Base-by-base conservation (phyloP, 2,113 vertebrate species). In the Callaeas wilsoni region DNA sequence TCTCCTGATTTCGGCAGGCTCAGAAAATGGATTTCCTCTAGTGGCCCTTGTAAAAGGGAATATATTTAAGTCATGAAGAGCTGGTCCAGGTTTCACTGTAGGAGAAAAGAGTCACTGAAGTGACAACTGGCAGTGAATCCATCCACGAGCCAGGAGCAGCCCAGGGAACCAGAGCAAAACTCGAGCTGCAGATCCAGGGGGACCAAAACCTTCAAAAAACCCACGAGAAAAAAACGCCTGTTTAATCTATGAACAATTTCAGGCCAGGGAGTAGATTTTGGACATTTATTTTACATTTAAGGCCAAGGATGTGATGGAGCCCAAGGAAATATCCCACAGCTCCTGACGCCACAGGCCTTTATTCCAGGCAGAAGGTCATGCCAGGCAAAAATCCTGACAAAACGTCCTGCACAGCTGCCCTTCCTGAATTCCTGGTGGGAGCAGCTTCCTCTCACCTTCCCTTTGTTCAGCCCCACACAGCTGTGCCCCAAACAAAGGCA, bases 141-240 rank as follows among this genome's bases (percentile, higher is more conserved):
- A 8, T 5, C 21, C n/a, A 10, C 0, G 6, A 49, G 39, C 17
- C 7, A 3, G 37, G 29, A 53, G 41, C 52, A 57, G 41, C 63
- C 27, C 19, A 26, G 19, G 60, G 41, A 75, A 3, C 1, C 4
- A 6, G 19, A 26, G 16, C 41, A 4, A 47, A 25, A 37, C 75
- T 56, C 1, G 2, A 41, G 35, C 13, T 2, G 19, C 32, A 44
- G 29, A 10, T 8, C 32, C 35, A 37, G 30, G 12, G 0, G 25
- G 22, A n/a, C 4, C 39, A 33, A 52, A 44, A 1, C 4, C 63
- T 76, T 25, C 8, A 4, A 30, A 73, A 78, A 89, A 42, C 10
- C 35, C 59, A 30, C 0, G 8, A 68, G 30, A 8, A 60, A 64
- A 75, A 68, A 50, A 33, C 0, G 23, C 13, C n/a, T 29, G 15